Conservation (phyloP, 2,888 invertebrate genomes). For the Alcis repandata region DNA sequence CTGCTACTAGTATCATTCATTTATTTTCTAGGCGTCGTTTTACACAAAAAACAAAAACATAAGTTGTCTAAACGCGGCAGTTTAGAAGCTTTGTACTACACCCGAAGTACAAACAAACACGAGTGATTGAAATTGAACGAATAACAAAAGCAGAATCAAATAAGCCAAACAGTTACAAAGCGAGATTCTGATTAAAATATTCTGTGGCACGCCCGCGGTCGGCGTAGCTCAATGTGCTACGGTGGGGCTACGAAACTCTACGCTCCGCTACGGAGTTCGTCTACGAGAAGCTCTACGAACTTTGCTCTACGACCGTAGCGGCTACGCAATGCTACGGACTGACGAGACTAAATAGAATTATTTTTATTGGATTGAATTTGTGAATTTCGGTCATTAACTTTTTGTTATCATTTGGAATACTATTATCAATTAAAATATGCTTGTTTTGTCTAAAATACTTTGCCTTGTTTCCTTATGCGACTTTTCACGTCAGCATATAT, state of each 20-base stretch:
- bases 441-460: no score
- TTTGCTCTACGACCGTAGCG: conserved; percentile 27
- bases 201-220: conserved; percentile 18
- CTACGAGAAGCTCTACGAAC: conserved; percentile 40
- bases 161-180: background rate
- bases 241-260: conserved; percentile 41
- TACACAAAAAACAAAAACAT: no score
- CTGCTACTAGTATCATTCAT: no score
- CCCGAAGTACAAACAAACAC: no score
- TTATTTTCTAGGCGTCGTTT: no score
- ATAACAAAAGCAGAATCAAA: background rate
- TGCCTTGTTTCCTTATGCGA: no score
- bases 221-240: conserved; percentile 33
- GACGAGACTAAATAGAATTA: conserved; percentile 1
- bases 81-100: no score
- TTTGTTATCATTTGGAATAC: background rate
- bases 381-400: background rate
- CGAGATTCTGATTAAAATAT: conserved; percentile 5
- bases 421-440: no score
- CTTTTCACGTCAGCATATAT: no score
- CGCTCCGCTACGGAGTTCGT: conserved; percentile 37
- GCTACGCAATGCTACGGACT: conserved; percentile 15
- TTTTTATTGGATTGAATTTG: background rate
- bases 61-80: no score
- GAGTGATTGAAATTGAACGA: background rate